Conservation (phyloP, 2,113 vertebrate genomes). For the Hypocryptadius cinnamomeus region DNA sequence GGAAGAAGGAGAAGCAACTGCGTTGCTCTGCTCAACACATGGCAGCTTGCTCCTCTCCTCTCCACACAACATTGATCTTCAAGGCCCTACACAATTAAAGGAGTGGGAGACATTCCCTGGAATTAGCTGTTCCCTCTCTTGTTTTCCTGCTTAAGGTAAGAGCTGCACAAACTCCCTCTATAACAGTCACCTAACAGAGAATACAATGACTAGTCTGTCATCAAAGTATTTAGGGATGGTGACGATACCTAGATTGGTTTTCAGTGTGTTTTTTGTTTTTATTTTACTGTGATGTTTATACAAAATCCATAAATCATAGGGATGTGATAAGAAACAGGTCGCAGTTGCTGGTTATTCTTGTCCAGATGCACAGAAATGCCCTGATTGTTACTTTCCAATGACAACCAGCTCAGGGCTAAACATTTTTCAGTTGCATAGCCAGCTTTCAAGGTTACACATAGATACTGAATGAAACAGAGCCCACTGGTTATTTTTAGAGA, state of each 20-base stretch:
- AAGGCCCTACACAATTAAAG: not conserved
- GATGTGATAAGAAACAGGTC: not conserved
- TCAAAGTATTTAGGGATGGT: not conserved
- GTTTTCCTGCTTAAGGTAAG: not conserved
- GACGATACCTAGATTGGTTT: not conserved
- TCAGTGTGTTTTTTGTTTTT: not conserved
- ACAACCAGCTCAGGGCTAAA: not conserved
- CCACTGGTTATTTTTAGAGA: slow-evolving; percentile 48
- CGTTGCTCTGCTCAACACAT: not conserved
- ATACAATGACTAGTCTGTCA: not conserved
- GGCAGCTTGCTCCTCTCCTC: not conserved
- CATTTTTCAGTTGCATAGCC: slow-evolving; percentile 18
- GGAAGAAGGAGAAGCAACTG: not conserved
- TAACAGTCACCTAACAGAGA: not conserved
- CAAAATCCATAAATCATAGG: not conserved
- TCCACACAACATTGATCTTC: not conserved
- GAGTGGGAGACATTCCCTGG: not conserved
- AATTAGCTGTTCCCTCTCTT: not conserved
- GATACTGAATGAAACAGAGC: slow-evolving; percentile 41
- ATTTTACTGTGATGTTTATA: not conserved
- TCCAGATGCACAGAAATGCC: not conserved
- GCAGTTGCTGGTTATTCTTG: not conserved
- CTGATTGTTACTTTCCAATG: not conserved
- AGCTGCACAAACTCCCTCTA: not conserved
- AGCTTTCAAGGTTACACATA: slow-evolving; percentile 31